Conservation (phyloP, 2,797 vertebrate genomes). For the Zalophus californianus region DNA sequence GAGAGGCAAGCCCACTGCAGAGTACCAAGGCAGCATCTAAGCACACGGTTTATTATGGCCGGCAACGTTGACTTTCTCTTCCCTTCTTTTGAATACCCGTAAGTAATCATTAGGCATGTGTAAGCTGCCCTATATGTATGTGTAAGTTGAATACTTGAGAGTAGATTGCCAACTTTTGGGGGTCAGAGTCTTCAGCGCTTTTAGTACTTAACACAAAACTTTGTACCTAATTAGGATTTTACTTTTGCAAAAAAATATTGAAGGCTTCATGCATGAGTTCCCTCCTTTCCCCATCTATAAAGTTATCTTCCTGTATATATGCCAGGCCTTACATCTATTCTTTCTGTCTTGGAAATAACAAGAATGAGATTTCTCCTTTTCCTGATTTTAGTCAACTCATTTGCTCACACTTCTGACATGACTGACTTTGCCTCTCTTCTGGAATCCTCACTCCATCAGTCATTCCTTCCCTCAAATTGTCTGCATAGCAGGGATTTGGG, state of each 20-base stretch:
- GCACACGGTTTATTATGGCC: neutral
- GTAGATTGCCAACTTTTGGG: neutral
- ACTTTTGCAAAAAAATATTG: neutral
- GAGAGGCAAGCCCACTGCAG: neutral
- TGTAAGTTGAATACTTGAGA: neutral
- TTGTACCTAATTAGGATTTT: neutral
- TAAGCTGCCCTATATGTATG: neutral
- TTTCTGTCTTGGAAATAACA: constrained; percentile 14
- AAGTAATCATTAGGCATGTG: neutral
- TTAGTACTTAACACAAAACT: neutral
- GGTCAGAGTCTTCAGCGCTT: neutral
- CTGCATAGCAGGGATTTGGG: neutral
- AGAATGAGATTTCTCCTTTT: neutral
- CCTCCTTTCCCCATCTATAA: neutral
- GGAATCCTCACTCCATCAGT: neutral
- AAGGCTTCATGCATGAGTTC: neutral
- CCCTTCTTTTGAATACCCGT: neutral
- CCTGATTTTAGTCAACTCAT: neutral
- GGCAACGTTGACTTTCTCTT: neutral
- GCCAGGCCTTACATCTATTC: neutral
- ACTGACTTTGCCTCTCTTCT: neutral
- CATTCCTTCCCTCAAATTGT: neutral
- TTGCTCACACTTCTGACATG: neutral
- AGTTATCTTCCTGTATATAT: neutral
- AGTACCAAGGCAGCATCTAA: neutral